These are phyloP conservation scores for Drosophila tsacasi DNA, from an alignment of 1,140 invertebrate species.

Conservation along the genomic window DNA sequence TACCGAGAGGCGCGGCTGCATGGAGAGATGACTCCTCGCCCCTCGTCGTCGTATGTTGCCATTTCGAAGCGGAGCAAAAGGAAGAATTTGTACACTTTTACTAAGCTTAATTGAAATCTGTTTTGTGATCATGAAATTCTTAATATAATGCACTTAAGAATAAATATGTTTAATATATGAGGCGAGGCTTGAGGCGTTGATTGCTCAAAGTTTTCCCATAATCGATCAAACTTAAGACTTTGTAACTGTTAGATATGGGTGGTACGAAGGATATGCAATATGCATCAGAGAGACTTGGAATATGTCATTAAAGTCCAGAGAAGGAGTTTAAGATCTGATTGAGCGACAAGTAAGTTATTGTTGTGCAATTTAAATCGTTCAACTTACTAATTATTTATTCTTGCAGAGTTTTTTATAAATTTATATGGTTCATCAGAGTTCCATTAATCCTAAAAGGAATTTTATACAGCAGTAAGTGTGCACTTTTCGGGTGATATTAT, in stretches of 20 bases:
- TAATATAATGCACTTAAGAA: conserved; percentile 70
- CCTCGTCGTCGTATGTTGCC: conserved; percentile 24
- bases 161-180: conserved; percentile 66
- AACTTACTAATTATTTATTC: neutral
- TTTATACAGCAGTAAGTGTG: neutral
- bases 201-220: conserved; percentile 67
- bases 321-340: no score
- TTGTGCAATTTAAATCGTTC: no score
- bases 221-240: conserved; percentile 18
- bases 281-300: no score
- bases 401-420: neutral
- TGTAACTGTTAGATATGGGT: neutral
- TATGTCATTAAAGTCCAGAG: neutral
- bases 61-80: conserved; percentile 37
- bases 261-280: no score
- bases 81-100: conserved; percentile 12
- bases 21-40: conserved; percentile 5
- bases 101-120: conserved; percentile 74
- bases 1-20: conserved; percentile 2
- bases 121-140: conserved; percentile 81
- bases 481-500: neutral
- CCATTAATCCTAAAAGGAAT: no score
- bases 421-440: neutral
- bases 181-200: conserved; percentile 67
- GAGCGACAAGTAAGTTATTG: neutral